Evolutionary conservation across 2,888 invertebrate genomes (phyloP).

Genomic region (Notodonta ziczac): DNA sequence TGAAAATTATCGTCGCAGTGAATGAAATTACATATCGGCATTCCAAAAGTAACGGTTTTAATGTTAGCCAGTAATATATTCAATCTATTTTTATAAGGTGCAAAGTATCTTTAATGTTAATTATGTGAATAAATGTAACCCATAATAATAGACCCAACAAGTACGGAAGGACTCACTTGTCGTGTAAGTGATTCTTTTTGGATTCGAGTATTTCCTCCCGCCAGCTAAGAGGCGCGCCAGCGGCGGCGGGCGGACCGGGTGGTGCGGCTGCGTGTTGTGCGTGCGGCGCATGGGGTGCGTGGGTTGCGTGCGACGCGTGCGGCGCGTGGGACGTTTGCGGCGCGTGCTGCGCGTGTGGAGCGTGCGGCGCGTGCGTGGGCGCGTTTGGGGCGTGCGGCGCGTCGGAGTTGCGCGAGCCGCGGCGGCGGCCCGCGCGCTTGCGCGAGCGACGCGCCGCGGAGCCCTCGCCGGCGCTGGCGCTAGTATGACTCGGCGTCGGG

Average conservation of each 20-base stretch:
- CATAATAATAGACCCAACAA: neutral
- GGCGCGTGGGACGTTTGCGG: conserved; percentile 39
- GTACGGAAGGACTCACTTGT: conserved; percentile 51
- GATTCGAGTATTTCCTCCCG: conserved; percentile 79
- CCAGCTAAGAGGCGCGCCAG: conserved; percentile 67
- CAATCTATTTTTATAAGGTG: too few relatives aligned
- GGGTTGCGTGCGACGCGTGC: conserved; percentile 36
- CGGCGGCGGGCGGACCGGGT: conserved; percentile 8
- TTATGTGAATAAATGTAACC: too few relatives aligned
- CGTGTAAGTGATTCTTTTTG: conserved; percentile 65
- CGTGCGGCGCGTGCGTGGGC: conserved; percentile 38
- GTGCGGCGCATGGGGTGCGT: conserved; percentile 39
- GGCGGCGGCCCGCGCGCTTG: conserved; percentile 48
- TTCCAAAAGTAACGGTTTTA: too few relatives aligned
- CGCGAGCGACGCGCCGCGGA: conserved; percentile 40
- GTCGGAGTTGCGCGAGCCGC: conserved; percentile 41
- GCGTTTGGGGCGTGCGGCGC: conserved; percentile 29
- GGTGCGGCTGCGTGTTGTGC: conserved; percentile 19
- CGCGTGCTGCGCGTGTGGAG: conserved; percentile 45
- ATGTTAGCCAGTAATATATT: too few relatives aligned
- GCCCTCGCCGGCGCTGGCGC: conserved; percentile 18
- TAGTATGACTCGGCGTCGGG: conserved; percentile 47
- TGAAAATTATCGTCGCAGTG: conserved; percentile 17
- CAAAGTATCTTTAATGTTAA: too few relatives aligned
- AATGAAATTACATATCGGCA: neutral